Evolutionary conservation across 1,140 invertebrate genomes (phyloP).

Genomic region (Odontomachus brunneus): DNA sequence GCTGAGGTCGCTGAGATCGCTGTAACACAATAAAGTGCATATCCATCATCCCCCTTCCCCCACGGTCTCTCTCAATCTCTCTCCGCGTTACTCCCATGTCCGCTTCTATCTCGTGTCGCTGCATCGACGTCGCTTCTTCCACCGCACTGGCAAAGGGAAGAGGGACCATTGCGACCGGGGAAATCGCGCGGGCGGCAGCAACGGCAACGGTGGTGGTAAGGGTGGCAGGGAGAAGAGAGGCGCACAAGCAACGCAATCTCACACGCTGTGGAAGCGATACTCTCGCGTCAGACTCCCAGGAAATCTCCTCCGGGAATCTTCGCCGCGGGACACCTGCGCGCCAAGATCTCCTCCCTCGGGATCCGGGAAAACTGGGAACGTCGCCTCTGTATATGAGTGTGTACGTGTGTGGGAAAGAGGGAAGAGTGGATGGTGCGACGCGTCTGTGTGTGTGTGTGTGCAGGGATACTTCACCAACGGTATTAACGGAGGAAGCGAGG

Average conservation of each 20-base stretch:
- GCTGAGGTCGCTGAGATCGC: too few relatives aligned
- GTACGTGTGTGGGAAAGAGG: too few relatives aligned
- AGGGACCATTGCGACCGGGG: constrained; percentile 27
- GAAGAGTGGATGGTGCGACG: too few relatives aligned
- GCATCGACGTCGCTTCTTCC: constrained; percentile 57
- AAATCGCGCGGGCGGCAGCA: constrained; percentile 53
- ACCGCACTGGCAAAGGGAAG: constrained; percentile 35
- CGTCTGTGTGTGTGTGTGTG: neutral
- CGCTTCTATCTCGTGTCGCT: constrained; percentile 50
- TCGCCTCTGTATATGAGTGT: neutral
- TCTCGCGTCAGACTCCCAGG: constrained; percentile 63
- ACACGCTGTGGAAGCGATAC: constrained; percentile 72
- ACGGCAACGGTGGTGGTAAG: neutral
- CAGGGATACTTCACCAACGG: constrained; percentile 33
- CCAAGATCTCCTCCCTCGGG: constrained; percentile 51
- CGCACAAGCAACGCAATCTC: constrained; percentile 73
- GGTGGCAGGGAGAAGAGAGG: constrained; percentile 13
- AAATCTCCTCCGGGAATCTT: constrained; percentile 77
- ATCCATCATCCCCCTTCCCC: constrained; percentile 46
- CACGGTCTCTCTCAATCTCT: constrained; percentile 33
- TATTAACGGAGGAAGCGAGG: constrained; percentile 50
- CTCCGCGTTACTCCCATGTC: constrained; percentile 38
- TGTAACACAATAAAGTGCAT: constrained; percentile 49
- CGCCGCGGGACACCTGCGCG: constrained; percentile 77
- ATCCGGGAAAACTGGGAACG: constrained; percentile 53